Base-by-base conservation (phyloP, 1,140 invertebrate genomes). In the Dendrolimus kikuchii region DNA sequence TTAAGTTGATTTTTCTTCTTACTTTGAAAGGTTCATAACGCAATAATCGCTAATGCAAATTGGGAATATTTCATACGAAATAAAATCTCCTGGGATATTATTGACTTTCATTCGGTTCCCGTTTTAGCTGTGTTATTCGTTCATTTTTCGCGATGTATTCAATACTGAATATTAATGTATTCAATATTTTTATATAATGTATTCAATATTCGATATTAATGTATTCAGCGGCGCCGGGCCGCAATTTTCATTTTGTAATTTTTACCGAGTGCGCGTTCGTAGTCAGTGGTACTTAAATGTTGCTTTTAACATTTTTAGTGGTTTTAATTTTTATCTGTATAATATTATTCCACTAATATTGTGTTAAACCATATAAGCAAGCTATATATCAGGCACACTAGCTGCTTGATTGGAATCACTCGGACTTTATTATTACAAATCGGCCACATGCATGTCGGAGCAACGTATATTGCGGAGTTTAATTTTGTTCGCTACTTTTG, bases 231-330 rank as follows among this genome's bases (percentile, higher is more conserved):
- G 71, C 71, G 81, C 72, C 80, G 81, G 78, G 62, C 80, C 81
- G 78, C 77, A 78, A 86, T 87, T 83, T 85, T 81, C 82, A 85
- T 86, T 84, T 83, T 87, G 82, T 86, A 85, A 86, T 83, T 86
- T 82, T 83, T 82, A 79, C 70, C 72, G 74, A 81, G 73, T 74
- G 72, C 77, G 78, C 78, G 63, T 75, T 73, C 69, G 65, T 46
- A 37, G 65, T 45, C 65, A 64, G 64, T 39, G 74, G 46, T 62
- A 64, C 60, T 81, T 75, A 81, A 85, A 23, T 23, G 23, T 23
- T n/a, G n/a, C n/a, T n/a, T n/a, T n/a, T n/a, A 38, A 51, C 5
- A 5, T 47, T 23, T 5, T 5, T 37, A 9, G 7, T 47, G 23
- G 4, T 36, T 47, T 47, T n/a, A n/a, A n/a, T n/a, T n/a, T n/a